phyloP scores from a whole-genome alignment of 2,797 vertebrate genomes.

The Glossophaga mutica region DNA sequence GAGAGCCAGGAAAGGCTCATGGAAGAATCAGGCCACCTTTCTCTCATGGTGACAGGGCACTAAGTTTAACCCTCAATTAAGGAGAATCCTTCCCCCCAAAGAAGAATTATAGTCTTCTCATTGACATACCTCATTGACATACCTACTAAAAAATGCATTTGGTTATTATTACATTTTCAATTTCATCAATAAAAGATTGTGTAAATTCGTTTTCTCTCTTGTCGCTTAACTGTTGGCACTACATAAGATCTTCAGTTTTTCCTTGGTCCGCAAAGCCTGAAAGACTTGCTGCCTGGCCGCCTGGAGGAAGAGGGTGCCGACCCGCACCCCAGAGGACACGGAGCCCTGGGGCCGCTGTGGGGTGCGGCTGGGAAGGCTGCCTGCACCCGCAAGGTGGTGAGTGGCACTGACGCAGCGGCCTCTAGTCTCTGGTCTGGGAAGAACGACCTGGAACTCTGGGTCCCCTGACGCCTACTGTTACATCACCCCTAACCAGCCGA shows the following conservation, averaged over 20 bases:
- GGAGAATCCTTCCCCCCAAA: not conserved
- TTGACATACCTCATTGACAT: not conserved
- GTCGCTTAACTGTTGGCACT: not conserved
- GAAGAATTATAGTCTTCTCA: not conserved
- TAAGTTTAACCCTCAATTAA: not conserved
- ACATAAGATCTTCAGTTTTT: not conserved
- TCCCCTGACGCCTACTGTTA: conserved; percentile 89
- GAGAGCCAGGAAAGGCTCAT: not conserved
- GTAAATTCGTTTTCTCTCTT: not conserved
- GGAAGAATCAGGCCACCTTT: not conserved
- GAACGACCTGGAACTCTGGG: conserved; percentile 92
- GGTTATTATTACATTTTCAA: not conserved
- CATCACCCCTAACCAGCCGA: conserved; percentile 87
- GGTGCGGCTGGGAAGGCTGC: conserved; percentile 89
- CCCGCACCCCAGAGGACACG: conserved; percentile 89
- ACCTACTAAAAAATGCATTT: not conserved
- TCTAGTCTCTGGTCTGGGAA: conserved; percentile 89
- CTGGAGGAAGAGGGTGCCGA: not conserved
- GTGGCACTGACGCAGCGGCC: conserved; percentile 90
- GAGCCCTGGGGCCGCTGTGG: conserved; percentile 91
- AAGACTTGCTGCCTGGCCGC: not conserved
- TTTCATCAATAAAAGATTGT: conserved; percentile 29
- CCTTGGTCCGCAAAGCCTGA: not conserved
- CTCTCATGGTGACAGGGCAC: not conserved
- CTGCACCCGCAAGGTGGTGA: conserved; percentile 89